Evolutionary conservation across 1,140 invertebrate genomes (phyloP).

Genomic region (Mactra quadrangularis): DNA sequence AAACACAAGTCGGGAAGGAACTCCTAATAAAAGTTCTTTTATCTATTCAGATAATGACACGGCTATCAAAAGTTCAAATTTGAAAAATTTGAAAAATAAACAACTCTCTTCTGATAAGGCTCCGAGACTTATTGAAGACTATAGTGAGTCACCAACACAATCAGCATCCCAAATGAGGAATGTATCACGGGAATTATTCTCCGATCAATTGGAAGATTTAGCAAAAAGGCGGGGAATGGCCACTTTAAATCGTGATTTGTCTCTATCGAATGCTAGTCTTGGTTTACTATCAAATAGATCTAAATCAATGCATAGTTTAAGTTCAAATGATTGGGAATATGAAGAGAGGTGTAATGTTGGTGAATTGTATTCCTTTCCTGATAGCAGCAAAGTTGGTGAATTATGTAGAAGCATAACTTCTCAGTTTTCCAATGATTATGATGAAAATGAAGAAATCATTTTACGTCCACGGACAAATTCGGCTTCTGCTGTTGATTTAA

Average conservation of each 20-base stretch:
- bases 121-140: conserved; percentile 36
- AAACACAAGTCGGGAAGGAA: neutral
- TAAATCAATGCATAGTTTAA: conserved; percentile 59
- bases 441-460: conserved; percentile 37
- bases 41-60: conserved; percentile 49
- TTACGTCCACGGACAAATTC: conserved; percentile 52
- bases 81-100: conserved; percentile 60
- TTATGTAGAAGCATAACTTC: conserved; percentile 57
- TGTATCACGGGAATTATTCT: conserved; percentile 57
- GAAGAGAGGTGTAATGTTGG: conserved; percentile 60
- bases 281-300: conserved; percentile 60
- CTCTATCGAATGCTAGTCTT: conserved; percentile 61
- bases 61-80: conserved; percentile 60
- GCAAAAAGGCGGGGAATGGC: conserved; percentile 54
- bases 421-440: conserved; percentile 50
- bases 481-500: conserved; percentile 51
- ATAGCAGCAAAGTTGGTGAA: conserved; percentile 52
- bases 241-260: conserved; percentile 57
- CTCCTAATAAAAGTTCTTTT: conserved; percentile 11
- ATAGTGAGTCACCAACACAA: conserved; percentile 34
- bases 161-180: conserved; percentile 49
- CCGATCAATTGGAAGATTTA: conserved; percentile 61
- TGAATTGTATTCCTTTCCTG: conserved; percentile 56
- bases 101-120: conserved; percentile 35
- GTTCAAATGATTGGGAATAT: conserved; percentile 60